These are phyloP conservation scores for Apotomis betuletana DNA, from an alignment of 2,888 invertebrate species.

Conservation along the genomic window DNA sequence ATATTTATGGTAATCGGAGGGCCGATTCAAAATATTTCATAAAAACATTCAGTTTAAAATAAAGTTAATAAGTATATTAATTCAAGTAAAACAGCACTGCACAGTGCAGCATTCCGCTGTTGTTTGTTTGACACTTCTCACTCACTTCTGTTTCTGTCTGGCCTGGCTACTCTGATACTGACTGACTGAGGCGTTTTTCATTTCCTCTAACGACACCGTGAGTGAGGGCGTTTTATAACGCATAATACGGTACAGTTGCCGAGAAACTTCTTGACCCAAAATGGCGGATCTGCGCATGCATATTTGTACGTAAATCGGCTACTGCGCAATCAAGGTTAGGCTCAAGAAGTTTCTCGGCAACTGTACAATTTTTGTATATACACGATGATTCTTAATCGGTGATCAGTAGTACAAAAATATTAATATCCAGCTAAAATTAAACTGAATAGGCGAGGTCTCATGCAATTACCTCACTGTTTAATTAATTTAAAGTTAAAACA, in stretches of 20 bases:
- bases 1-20: conserved; percentile 2
- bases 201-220: conserved; percentile 20
- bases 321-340: too few relatives aligned
- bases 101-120: conserved; percentile 31
- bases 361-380: not conserved
- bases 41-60: conserved; percentile 10
- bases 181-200: conserved; percentile 34
- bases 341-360: too few relatives aligned
- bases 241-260: too few relatives aligned
- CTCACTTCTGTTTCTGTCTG: not conserved
- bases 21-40: conserved; percentile 2
- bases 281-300: too few relatives aligned
- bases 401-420: too few relatives aligned
- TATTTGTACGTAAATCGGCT: too few relatives aligned
- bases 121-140: conserved; percentile 38
- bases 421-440: too few relatives aligned
- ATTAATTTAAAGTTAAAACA: too few relatives aligned
- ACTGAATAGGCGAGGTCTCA: too few relatives aligned
- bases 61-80: conserved; percentile 32
- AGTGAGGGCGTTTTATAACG: not conserved
- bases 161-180: not conserved
- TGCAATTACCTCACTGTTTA: too few relatives aligned
- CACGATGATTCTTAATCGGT: too few relatives aligned
- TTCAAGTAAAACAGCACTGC: conserved; percentile 15
- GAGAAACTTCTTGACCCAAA: too few relatives aligned